Conservation (phyloP, 2,797 vertebrate species). For the Vireo griseus region DNA sequence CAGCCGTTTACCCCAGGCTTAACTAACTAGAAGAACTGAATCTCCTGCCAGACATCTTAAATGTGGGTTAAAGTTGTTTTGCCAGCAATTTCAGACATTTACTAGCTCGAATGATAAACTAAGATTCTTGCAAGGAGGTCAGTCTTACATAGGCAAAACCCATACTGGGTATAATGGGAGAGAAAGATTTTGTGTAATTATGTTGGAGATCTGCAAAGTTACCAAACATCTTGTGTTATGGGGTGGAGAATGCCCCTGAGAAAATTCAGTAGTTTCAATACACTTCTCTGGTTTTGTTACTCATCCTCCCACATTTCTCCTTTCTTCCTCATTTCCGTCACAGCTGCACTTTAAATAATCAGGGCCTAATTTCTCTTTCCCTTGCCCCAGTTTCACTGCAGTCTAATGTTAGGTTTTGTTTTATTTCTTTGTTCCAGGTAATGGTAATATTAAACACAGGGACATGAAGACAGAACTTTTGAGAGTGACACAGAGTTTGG, state of each 20-base stretch:
- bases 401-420: neutral
- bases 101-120: neutral
- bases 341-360: conserved; percentile 22
- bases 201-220: neutral
- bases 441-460: neutral
- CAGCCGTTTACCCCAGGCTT: neutral
- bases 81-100: neutral
- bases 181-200: neutral
- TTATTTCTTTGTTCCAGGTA: neutral
- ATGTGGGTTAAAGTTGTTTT: neutral
- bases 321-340: neutral
- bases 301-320: conserved; percentile 28
- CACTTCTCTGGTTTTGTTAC: conserved; percentile 4
- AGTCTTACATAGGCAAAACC: neutral
- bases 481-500: neutral
- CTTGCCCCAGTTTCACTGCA: neutral
- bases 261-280: conserved; percentile 18
- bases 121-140: neutral
- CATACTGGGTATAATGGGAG: neutral
- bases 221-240: neutral
- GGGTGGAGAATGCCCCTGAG: neutral
- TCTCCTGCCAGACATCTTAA: neutral
- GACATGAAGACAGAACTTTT: neutral
- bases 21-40: neutral
- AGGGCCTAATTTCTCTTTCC: neutral